Base-by-base conservation (phyloP, 2,888 invertebrate genomes). In the Acanthosepion lycidas region DNA sequence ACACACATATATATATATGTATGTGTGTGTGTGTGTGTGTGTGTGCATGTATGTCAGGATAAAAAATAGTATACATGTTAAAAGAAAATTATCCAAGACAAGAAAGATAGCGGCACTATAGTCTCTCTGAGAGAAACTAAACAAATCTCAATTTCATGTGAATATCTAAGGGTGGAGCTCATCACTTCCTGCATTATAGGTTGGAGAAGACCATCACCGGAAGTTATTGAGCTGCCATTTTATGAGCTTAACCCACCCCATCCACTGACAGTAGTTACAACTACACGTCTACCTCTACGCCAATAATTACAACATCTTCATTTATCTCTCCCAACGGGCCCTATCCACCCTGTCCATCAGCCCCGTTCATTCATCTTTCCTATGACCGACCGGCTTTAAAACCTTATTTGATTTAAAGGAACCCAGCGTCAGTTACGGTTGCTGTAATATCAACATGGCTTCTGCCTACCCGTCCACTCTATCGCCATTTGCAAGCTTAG, bases 151-250 rank as follows among this genome's bases (percentile, higher is more conserved):
- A 55, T 59, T 20, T 59, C 23, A 0, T 59, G 59, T 59, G 23
- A 23, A 59, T 59, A 59, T 59, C 20, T 20, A 23, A 23, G 59
- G 4, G 55, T 55, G 55, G 23, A 6, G 23, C 59, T 59, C 59
- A 59, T 59, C 23, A 23, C n/a, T 78, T n/a, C 78, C n/a, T n/a
- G 78, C 33, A 78, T n/a, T 12, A 78, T 15, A 78, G n/a, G 5
- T 12, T 78, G n/a, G 78, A 78, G 15, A n/a, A 78, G 78, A 78
- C n/a, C 18, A 8, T 78, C n/a, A 78, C 78, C 78, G 78, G 78
- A 78, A 78, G 78, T 78, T n/a, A 15, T 78, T 78, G n/a, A 78
- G n/a, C 78, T n/a, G n/a, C 78, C n/a, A 78, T n/a, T 78, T 78
- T 78, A 33, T 78, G n/a, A 51, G 51, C 51, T 64, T 64, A 8